Percentiles rank a stretch among this genome's conserved stretches.
These are phyloP conservation scores for Heterochromis multidens DNA, from an alignment of 2,113 vertebrate species.

Conservation along the genomic window DNA sequence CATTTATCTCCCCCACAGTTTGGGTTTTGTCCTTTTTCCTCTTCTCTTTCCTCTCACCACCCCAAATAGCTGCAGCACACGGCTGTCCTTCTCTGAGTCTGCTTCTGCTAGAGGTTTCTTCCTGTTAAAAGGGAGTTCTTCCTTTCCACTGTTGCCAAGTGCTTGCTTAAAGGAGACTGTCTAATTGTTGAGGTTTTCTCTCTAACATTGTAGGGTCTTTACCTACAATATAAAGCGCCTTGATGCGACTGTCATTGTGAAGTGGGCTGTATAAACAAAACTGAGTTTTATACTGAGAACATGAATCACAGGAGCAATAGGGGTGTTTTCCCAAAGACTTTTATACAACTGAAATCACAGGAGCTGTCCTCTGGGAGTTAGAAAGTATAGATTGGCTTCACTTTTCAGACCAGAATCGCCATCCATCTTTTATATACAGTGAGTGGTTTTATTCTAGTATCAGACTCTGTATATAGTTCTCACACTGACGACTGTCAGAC, in stretches of 20 bases:
- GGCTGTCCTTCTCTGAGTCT: background rate
- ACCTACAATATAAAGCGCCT: background rate
- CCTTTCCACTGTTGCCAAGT: rapidly evolving
- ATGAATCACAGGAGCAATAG: background rate
- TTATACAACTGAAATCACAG: too few relatives aligned
- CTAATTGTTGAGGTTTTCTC: background rate
- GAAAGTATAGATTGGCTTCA: background rate
- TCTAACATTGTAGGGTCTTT: background rate
- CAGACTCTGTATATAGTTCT: too few relatives aligned
- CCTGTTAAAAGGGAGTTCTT: background rate
- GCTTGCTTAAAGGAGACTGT: background rate
- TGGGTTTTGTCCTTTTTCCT: too few relatives aligned
- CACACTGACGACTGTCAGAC: too few relatives aligned
- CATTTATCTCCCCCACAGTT: too few relatives aligned
- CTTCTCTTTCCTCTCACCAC: too few relatives aligned
- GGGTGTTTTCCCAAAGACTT: too few relatives aligned
- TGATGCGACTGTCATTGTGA: background rate
- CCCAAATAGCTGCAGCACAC: too few relatives aligned
- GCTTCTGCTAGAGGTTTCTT: background rate
- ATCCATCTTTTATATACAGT: background rate
- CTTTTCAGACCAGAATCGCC: background rate
- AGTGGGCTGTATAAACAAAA: background rate
- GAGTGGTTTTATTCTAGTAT: too few relatives aligned
- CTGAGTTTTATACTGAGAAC: too few relatives aligned
- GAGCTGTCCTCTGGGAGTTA: background rate